These are phyloP conservation scores for Tribolium castaneum DNA, from an alignment of 1,140 invertebrate genomes.

Conservation along the genomic window DNA sequence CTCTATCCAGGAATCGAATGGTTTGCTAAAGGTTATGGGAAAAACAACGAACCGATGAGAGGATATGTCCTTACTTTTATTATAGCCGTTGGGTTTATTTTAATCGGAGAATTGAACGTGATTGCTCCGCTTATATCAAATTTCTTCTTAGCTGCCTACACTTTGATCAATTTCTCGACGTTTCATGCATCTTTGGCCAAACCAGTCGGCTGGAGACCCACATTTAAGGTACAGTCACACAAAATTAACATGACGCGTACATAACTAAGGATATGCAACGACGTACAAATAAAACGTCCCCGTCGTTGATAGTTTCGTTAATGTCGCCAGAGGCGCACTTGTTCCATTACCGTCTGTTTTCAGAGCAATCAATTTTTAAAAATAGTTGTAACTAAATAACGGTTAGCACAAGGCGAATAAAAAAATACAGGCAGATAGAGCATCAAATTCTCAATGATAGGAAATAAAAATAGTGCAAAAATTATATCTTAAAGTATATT, in stretches of 20 bases:
- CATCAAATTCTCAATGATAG: no score
- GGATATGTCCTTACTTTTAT: slow-evolving; percentile 93
- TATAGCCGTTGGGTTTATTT: slow-evolving; percentile 88
- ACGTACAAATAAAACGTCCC: no score
- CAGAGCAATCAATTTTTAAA: no score
- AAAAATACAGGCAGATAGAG: no score
- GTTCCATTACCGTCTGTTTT: no score
- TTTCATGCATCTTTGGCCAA: slow-evolving; percentile 93
- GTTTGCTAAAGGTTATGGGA: slow-evolving; percentile 94
- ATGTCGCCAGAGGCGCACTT: no score
- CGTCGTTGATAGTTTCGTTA: no score
- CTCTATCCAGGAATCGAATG: slow-evolving; percentile 92
- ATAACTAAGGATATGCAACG: no score
- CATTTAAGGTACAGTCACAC: slow-evolving; percentile 76
- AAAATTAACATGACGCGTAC: slow-evolving; percentile 3
- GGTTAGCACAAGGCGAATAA: no score
- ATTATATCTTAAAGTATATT: no score
- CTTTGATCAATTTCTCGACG: slow-evolving; percentile 96
- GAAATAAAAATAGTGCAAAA: no score
- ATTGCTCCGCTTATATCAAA: slow-evolving; percentile 98
- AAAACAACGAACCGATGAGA: slow-evolving; percentile 90
- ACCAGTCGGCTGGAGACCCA: slow-evolving; percentile 88
- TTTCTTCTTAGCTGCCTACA: slow-evolving; percentile 97
- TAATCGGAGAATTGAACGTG: slow-evolving; percentile 92
- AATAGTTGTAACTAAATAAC: no score